Evolutionary conservation across 2,113 vertebrate genomes (phyloP), one percentile per base, ranked within the genome.

Genomic region (Esox niger): DNA sequence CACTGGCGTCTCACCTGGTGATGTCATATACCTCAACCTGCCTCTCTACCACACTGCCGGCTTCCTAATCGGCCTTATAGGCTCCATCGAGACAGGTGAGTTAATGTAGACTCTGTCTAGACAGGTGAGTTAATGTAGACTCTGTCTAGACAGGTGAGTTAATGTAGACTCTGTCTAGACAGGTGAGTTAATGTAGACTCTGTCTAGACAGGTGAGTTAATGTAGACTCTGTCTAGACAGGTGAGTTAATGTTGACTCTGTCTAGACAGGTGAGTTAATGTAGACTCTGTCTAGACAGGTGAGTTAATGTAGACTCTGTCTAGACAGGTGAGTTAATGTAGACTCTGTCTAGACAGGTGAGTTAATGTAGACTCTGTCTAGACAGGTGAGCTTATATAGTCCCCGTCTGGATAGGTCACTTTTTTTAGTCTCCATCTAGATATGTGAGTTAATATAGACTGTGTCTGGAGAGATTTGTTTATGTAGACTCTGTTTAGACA

Each of bases 41-140:
- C 94, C 93, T 13, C 76, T 95, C 31, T 95, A 94, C 79, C 94
- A 95, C 71, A 94, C 93, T 0, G 89, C 95, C 2, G 94, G 90
- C 0, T 89, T 96, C 29, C 0, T 94, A 4, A 1, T 95, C 20
- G 94, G 93, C 31, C 33, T 95, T 4, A 78, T 94, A 0, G 93
- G 94, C 66, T 87, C 87, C 52, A 89, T 94, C 26, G 49, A 84
- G 64, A 73, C 79, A 75, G 93, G 92, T 93, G 85, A 84, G 84
- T 63, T 31, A 47, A 58, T 20, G 43, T 3, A 10, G 27, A 20
- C 20, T 87, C 87, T 3, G n/a, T 21, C 2, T 15, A 49, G n/a
- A 49, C 47, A 49, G 47, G n/a, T 49, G 85, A 84, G 84, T 63
- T 32, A 49, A 49, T 9, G 46, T n/a, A 13, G 20, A n/a, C 9